Evolutionary conservation across 2,888 invertebrate genomes (phyloP).

Genomic region (Lithophane ornitopus): DNA sequence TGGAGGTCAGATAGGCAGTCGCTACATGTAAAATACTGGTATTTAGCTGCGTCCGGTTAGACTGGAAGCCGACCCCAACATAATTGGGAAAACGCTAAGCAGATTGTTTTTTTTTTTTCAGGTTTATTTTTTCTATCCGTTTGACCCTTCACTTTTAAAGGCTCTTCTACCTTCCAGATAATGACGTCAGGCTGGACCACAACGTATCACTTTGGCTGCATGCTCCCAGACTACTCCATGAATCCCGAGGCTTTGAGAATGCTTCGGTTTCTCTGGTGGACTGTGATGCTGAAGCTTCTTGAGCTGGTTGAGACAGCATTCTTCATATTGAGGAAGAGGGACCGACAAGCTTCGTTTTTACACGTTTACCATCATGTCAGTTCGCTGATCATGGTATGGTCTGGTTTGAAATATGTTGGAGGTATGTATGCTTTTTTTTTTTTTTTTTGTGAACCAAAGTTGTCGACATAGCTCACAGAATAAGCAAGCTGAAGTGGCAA

Average conservation of each 20-base stretch:
- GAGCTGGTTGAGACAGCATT: constrained; percentile 93
- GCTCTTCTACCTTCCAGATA: constrained; percentile 83
- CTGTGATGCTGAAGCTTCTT: constrained; percentile 91
- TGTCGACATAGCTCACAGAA: too few species aligned
- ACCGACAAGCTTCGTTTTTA: constrained; percentile 93
- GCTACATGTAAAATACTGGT: too few species aligned
- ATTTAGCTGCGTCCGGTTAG: too few species aligned
- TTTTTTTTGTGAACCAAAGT: too few species aligned
- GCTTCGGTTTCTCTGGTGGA: constrained; percentile 91
- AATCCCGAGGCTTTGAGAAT: constrained; percentile 91
- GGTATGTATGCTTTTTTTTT: constrained; percentile 85
- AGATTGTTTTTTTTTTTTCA: neutral
- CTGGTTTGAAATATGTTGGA: constrained; percentile 91
- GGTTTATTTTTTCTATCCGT: neutral
- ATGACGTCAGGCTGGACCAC: constrained; percentile 92
- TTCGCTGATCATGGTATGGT: constrained; percentile 91
- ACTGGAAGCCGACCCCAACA: too few species aligned
- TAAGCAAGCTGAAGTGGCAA: too few species aligned
- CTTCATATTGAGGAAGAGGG: constrained; percentile 93
- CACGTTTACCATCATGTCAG: constrained; percentile 94
- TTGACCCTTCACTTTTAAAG: neutral
- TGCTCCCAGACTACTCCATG: constrained; percentile 93
- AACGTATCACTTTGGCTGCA: constrained; percentile 92
- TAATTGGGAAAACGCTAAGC: too few species aligned
- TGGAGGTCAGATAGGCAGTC: too few species aligned